Evolutionary conservation across 2,888 invertebrate species (phyloP).

Genomic region (Temnothorax rugatulus): DNA sequence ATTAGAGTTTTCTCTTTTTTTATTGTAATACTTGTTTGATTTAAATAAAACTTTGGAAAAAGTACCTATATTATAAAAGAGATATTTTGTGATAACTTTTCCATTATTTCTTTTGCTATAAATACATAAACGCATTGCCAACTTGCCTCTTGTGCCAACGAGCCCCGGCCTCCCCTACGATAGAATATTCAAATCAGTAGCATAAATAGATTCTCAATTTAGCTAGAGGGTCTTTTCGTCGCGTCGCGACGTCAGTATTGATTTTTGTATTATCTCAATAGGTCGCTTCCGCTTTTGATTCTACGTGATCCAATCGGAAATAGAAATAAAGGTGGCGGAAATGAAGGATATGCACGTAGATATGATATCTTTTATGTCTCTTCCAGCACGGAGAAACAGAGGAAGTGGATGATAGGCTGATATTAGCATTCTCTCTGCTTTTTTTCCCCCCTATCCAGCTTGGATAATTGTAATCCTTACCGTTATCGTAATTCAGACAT

Average conservation of each 20-base stretch:
- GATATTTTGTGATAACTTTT: too few species aligned
- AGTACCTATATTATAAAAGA: too few species aligned
- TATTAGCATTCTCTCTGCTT: background rate
- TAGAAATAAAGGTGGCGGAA: constrained; percentile 43
- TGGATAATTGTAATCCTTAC: background rate
- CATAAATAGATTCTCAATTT: constrained; percentile 5
- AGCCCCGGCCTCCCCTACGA: too few species aligned
- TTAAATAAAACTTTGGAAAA: too few species aligned
- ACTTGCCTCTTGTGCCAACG: too few species aligned
- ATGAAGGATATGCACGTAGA: constrained; percentile 19
- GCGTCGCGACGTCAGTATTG: constrained; percentile 44
- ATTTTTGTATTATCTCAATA: constrained; percentile 69
- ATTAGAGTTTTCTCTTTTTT: too few species aligned
- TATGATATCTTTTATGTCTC: constrained; percentile 24
- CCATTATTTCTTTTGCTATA: too few species aligned
- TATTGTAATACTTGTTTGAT: too few species aligned
- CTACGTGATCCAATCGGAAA: constrained; percentile 50
- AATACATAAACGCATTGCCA: too few species aligned
- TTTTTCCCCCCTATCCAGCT: background rate
- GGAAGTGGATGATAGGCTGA: constrained; percentile 9
- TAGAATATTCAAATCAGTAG: background rate
- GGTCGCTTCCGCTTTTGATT: constrained; percentile 42
- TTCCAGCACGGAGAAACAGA: background rate
- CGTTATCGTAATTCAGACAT: constrained; percentile 21
- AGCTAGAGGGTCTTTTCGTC: background rate